Base-by-base conservation (phyloP, 2,888 invertebrate genomes). In the Stenolophus ochropezus region DNA sequence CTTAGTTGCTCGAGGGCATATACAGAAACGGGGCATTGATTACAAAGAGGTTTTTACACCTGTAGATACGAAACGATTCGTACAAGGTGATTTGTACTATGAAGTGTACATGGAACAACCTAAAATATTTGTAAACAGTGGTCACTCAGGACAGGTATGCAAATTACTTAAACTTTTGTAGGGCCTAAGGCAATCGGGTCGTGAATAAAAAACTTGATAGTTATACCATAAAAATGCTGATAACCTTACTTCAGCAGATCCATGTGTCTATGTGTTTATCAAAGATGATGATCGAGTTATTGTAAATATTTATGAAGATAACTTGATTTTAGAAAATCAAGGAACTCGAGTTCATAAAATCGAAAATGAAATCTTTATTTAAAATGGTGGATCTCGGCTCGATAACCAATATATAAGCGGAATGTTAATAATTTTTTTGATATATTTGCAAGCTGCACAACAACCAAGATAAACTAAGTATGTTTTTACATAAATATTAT, bases 41-140 rank as follows among this genome's bases (percentile, higher is more conserved):
- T 84, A 82, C 58, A 81, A 83, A 5, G 85, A 85, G 53, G 82
- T 83, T 2, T 85, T 85, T 69, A 81, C 84, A 14, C 85, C 84
- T 8, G 76, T 82, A 83, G 84, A 51, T 84, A 84, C n/a, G 84
- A 85, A 51, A 84, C 81, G 0, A 84, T 85, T 8, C 82, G 84
- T 83, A 2, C 84, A 84, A 83, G 84, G 83, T 6, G 83, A 83
- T 2, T 25, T 84, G 2, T 5, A 74, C 23, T 83, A 84, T 4
- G 83, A 84, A 21, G 20, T 84, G 1, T 85, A 82, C 25, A 84
- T 84, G 82, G 77, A 82, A 23, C 83, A 83, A 23, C 83, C 84
- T 3, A 75, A 84, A 51, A 77, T 82, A 78, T 84, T 83, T 71
- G 14, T 71, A 4, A 74, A 58, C 2, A 11, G 3, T 5, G 18